Conservation (phyloP, 2,113 vertebrate genomes). For the Benitochromis conjunctus region DNA sequence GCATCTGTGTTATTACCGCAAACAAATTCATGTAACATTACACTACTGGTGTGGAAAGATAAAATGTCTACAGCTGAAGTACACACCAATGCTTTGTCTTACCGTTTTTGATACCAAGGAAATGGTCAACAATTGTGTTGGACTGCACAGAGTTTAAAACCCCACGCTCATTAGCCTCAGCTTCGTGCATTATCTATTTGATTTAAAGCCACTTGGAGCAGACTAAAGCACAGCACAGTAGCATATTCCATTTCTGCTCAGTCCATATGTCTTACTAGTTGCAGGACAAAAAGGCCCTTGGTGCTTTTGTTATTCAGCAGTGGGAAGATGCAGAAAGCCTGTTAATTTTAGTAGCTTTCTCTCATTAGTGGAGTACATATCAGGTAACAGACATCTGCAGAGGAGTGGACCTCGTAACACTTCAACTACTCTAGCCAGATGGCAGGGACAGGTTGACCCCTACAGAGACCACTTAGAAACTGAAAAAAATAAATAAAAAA, state of each 20-base stretch:
- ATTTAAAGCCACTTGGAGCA: neutral
- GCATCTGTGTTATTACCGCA: neutral
- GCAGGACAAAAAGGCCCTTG: neutral
- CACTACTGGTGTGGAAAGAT: neutral
- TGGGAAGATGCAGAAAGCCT: neutral
- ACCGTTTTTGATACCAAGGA: neutral
- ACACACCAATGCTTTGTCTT: neutral
- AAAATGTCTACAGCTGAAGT: neutral
- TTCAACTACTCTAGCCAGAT: constrained; percentile 36
- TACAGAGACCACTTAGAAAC: constrained; percentile 24
- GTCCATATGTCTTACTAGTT: neutral
- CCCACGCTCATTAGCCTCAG: neutral
- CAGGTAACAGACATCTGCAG: constrained; percentile 33
- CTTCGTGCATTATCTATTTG: neutral
- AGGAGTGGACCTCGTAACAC: constrained; percentile 17
- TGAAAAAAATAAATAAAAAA: neutral
- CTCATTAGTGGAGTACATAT: constrained; percentile 22
- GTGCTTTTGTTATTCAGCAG: neutral
- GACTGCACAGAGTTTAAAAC: neutral
- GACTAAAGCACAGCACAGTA: neutral
- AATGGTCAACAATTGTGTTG: neutral
- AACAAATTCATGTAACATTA: neutral
- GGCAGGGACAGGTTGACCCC: constrained; percentile 16
- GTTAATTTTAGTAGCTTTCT: neutral
- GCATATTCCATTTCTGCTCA: neutral